Base-by-base conservation (phyloP, 1,140 invertebrate genomes). In the Lepidurus packardi region DNA sequence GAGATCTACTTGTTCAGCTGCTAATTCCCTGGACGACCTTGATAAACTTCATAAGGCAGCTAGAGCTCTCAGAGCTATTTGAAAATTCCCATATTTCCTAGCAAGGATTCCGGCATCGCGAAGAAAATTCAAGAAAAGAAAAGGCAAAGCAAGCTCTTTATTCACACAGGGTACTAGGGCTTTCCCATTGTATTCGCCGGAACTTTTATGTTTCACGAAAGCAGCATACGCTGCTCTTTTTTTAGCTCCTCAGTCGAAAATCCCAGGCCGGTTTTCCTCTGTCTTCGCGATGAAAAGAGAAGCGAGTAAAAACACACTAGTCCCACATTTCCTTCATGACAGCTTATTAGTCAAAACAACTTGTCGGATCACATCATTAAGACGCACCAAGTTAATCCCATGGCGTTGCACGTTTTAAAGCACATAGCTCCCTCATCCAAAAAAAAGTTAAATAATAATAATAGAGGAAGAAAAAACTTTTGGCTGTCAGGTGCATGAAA, bases 31-130 rank as follows among this genome's bases (percentile, higher is more conserved):
- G 34, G 3, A 34, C 34, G 34, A 4, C 34, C 34, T 34, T 34
- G 5, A 73, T 24, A 24, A 75, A 7, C 74, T 75, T n/a, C 74
- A 1, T 41, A 10, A 6, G 21, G 41, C 74, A 43, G 16, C 42
- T 41, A 75, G 43, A 75, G 42, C 44, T 75, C 44, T 43, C 74
- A 34, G 44, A 43, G 42, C 21, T 43, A 75, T 75, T 34, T 34
- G 34, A 34, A 34, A 34, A 34, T 34, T 34, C 34, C 3, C 3
- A 34, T 34, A 34, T 34, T 34, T 34, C 34, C 34, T 34, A 34
- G 34, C 34, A 34, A 34, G 34, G 34, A 34, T 3, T 34, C 34
- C 3, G 34, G 34, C 34, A 34, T 34, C 34, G n/a, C 34, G 34
- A 34, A 34, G 34, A 34, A 34, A 34, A 4, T 4, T 4, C 34